A percentile compares a stretch with the other conserved stretches of the same genome.
phyloP scores from a whole-genome alignment of 2,888 invertebrate species.

The Argynnis bischoffii region DNA sequence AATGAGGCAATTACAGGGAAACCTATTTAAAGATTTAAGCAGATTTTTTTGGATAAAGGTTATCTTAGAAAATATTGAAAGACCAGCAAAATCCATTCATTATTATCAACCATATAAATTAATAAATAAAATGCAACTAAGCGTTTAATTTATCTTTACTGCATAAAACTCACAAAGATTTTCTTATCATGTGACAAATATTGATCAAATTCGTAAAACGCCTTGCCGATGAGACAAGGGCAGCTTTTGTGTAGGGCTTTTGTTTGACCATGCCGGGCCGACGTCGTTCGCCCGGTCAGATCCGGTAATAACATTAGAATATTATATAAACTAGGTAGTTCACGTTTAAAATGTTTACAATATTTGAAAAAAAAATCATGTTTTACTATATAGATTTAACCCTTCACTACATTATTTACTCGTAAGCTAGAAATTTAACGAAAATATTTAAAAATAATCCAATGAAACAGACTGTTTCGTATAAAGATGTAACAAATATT shows the following conservation, averaged over 20 bases:
- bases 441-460: neutral
- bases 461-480: neutral
- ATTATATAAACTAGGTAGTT: neutral
- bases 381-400: neutral
- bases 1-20: too few relatives aligned
- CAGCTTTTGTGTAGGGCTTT: slow-evolving; percentile 67
- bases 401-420: too few relatives aligned
- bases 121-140: too few relatives aligned
- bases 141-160: too few relatives aligned
- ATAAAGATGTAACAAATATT: neutral
- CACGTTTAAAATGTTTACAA: neutral
- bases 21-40: too few relatives aligned
- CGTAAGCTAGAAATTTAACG: too few relatives aligned
- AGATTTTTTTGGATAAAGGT: too few relatives aligned
- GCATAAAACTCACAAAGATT: neutral
- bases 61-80: too few relatives aligned
- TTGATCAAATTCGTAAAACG: slow-evolving; percentile 45
- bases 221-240: slow-evolving; percentile 46
- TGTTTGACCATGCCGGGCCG: slow-evolving; percentile 61
- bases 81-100: too few relatives aligned
- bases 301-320: slow-evolving; percentile 41
- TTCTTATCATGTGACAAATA: slow-evolving; percentile 28
- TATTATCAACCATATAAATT: too few relatives aligned
- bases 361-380: too few relatives aligned
- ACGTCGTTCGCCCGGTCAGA: slow-evolving; percentile 56